Evolutionary conservation across 2,888 invertebrate species (phyloP), one percentile per base, ranked within the genome.

Genomic region (Aelia acuminata): DNA sequence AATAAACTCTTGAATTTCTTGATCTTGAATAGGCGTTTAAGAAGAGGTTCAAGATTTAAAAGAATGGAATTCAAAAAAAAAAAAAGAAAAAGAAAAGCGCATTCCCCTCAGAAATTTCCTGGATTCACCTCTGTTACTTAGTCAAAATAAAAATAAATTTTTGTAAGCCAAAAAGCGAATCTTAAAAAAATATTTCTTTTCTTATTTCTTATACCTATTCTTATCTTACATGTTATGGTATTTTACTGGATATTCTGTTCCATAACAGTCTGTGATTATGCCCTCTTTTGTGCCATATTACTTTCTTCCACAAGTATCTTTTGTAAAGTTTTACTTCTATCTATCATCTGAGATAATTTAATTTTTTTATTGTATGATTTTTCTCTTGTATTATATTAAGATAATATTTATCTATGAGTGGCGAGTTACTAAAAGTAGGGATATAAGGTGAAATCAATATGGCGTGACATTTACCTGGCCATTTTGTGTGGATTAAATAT

Each of bases 401-500:
- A n/a, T n/a, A n/a, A n/a, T n/a, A n/a, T n/a, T n/a, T n/a, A n/a
- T n/a, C n/a, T n/a, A n/a, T n/a, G n/a, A n/a, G n/a, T n/a, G n/a
- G n/a, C n/a, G n/a, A n/a, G 31, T 70, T 35, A 7, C 35, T 26
- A 70, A 70, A 35, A 7, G 20, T 18, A 20, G 18, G 1, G 26
- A 3, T 26, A 18, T 5, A 26, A 18, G 31, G 0, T 26, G 15
- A 18, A 35, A 35, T 70, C 63, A 35, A 80, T 80, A 80, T 13
- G n/a, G 43, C 13, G 13, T 43, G 80, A 22, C 80, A 39, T 80
- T 80, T 80, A 43, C 43, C 80, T 1, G 43, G 43, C 10, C 43
- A n/a, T 47, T 80, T 80, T 80, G n/a, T 18, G 80, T 80, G 39
- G 22, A 43, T 47, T 80, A 47, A 80, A 80, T 80, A 43, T 47